phyloP scores from a whole-genome alignment of 2,888 invertebrate genomes.

The Pyrgus malvae region DNA sequence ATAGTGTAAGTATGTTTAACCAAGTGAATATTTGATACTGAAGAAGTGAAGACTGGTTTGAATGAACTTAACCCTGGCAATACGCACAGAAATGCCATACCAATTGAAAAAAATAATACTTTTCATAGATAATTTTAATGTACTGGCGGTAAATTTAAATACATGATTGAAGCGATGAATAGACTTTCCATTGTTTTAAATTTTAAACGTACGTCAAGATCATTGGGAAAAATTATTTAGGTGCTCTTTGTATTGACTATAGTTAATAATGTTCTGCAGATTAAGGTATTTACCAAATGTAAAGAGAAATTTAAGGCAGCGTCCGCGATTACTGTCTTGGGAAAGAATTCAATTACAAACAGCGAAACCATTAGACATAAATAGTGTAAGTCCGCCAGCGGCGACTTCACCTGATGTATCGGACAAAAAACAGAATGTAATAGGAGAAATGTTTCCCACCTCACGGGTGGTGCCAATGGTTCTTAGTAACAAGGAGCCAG shows the following conservation, averaged over 20 bases:
- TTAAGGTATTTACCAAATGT: constrained; percentile 19
- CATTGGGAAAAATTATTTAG: constrained; percentile 19
- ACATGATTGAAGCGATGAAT: not conserved
- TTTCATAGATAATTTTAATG: too few species aligned
- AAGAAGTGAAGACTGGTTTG: too few species aligned
- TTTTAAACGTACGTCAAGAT: constrained; percentile 7
- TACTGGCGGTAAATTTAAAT: constrained; percentile 15
- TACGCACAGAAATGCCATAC: too few species aligned
- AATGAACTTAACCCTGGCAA: too few species aligned
- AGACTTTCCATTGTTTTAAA: constrained; percentile 16
- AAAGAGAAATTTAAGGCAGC: constrained; percentile 46
- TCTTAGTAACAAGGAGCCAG: constrained; percentile 54
- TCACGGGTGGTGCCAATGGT: constrained; percentile 57
- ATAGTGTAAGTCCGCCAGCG: constrained; percentile 29
- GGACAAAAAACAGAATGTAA: constrained; percentile 27
- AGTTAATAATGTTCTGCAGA: constrained; percentile 17
- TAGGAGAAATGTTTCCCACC: constrained; percentile 52
- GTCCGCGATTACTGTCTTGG: constrained; percentile 38
- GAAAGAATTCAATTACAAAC: constrained; percentile 40
- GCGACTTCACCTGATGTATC: constrained; percentile 29
- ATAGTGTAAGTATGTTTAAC: too few species aligned
- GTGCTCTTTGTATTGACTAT: constrained; percentile 8
- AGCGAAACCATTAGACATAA: constrained; percentile 42
- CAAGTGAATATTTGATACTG: too few species aligned
- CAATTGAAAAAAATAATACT: too few species aligned